A percentile compares a stretch with the other conserved stretches of the same genome.
Conservation (phyloP, 2,113 vertebrate species). For the Elephas maximus region DNA sequence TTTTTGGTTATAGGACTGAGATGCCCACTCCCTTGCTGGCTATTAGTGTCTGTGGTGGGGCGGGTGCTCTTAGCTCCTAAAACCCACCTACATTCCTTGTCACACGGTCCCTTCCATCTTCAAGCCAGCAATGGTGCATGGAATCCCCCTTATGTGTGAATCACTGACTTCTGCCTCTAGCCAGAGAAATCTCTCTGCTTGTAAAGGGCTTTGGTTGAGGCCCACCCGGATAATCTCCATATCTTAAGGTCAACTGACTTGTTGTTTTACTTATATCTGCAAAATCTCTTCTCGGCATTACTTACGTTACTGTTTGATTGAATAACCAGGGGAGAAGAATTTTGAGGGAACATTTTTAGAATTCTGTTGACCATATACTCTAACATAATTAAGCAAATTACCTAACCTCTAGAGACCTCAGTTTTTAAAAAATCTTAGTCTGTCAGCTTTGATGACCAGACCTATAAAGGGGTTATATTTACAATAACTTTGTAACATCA, state of each 20-base stretch:
- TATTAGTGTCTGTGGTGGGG: not conserved
- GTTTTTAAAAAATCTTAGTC: not conserved
- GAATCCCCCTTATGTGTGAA: not conserved
- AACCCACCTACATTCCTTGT: not conserved
- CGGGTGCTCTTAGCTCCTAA: not conserved
- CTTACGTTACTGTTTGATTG: not conserved
- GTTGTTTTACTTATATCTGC: not conserved
- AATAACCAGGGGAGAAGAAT: not conserved
- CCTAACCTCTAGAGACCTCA: not conserved
- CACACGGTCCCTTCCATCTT: not conserved
- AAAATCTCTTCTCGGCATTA: not conserved
- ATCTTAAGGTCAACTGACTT: not conserved
- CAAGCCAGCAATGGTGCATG: not conserved
- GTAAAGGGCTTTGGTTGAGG: not conserved
- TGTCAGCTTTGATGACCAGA: not conserved
- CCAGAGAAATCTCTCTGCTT: not conserved
- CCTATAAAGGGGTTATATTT: constrained; percentile 1
- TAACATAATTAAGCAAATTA: not conserved
- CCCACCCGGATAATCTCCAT: not conserved
- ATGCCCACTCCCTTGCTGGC: not conserved
- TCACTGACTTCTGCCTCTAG: not conserved
- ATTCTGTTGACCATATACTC: not conserved
- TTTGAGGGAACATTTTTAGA: not conserved
- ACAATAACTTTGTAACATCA: not conserved
- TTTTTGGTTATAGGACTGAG: not conserved